Base-by-base conservation (phyloP, 2,113 vertebrate species). In the Urocynchramus pylzowi region DNA sequence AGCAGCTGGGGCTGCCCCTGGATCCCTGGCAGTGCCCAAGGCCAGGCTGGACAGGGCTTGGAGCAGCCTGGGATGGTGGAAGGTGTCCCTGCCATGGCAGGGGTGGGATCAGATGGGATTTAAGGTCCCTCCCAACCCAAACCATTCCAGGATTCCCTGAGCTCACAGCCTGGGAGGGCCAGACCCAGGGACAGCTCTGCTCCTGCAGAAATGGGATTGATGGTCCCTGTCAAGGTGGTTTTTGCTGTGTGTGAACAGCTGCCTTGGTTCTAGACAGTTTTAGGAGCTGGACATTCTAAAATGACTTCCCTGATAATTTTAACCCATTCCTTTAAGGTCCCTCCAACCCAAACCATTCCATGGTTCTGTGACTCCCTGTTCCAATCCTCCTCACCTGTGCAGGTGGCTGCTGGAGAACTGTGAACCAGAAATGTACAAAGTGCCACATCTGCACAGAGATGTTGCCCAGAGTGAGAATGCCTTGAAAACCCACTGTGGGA, bases 41-140 rank as follows among this genome's bases (percentile, higher is more conserved):
- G 37, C 27, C 77, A 37, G 68, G 42, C 1, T 65, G 77, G 67
- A 35, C 1, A 0, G 69, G 41, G n/a, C 4, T 75, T 3, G 57
- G 76, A 89, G 69, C 61, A 53, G 2, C 27, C 50, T 74, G 59
- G 59, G 52, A 26, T 1, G 4, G 44, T 89, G 60, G 49, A 0
- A 82, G 45, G 45, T 68, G 50, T 65, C 63, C 53, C 73, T 68
- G 33, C 33, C 50, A 18, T 39, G 54, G 47, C 31, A 42, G 12
- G 33, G 35, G 49, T 30, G 42, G 68, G 0, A 20, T 2, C 2
- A 3, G 44, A 4, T 39, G 44, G 1, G 7, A 2, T 67, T 39
- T 56, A 1, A 71, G 17, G 5, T 73, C 50, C 26, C 21, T 80
- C 22, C 39, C 33, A 52, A 17, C 13, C 68, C 69, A 59, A 81